These are phyloP conservation scores for Delphinapterus leucas DNA, from an alignment of 2,113 vertebrate species.

Conservation along the genomic window DNA sequence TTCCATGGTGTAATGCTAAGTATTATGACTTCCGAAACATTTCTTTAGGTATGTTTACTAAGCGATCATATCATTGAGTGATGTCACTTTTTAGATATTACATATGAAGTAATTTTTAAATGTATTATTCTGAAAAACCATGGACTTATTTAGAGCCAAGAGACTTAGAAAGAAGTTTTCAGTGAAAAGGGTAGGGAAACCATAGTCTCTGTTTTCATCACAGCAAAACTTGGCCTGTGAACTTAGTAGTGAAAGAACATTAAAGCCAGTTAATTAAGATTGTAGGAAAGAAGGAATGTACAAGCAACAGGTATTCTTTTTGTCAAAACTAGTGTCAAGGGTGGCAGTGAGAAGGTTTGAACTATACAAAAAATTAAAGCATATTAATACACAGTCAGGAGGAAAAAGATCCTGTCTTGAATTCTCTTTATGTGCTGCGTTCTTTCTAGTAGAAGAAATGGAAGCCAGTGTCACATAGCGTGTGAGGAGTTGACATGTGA, in stretches of 20 bases:
- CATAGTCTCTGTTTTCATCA: not conserved
- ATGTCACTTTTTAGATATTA: not conserved
- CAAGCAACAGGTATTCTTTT: not conserved
- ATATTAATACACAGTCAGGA: not conserved
- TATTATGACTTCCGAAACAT: not conserved
- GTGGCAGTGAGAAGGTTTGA: not conserved
- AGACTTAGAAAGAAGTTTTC: not conserved
- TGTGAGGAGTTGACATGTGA: not conserved
- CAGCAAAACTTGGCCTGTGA: not conserved
- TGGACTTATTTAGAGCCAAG: not conserved
- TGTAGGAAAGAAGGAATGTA: not conserved
- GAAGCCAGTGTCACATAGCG: not conserved
- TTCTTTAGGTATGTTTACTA: not conserved
- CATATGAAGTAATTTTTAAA: not conserved
- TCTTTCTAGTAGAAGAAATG: not conserved
- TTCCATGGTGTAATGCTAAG: not conserved
- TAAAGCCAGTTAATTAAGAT: not conserved
- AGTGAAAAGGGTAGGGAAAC: not conserved
- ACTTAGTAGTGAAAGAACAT: not conserved
- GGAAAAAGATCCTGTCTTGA: not conserved
- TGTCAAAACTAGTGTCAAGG: not conserved
- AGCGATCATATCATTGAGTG: not conserved
- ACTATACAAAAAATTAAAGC: not conserved
- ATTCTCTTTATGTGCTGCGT: not conserved
- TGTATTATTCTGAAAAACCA: not conserved